Evolutionary conservation across 2,113 vertebrate genomes (phyloP).

Genomic region (Ia io): DNA sequence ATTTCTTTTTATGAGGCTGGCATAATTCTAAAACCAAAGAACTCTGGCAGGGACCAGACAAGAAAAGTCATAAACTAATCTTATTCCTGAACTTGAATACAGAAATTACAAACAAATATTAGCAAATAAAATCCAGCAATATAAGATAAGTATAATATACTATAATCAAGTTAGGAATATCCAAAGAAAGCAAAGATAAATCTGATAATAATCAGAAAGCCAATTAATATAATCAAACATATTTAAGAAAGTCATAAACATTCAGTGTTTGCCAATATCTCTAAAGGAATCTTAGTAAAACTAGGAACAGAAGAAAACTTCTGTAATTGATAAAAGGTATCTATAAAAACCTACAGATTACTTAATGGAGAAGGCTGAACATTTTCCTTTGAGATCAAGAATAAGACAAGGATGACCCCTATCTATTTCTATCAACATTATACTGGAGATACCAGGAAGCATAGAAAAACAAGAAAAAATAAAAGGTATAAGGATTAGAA

Average conservation of each 20-base stretch:
- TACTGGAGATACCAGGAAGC: background rate
- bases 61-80: background rate
- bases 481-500: background rate
- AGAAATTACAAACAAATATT: background rate
- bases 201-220: background rate
- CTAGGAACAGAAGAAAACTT: background rate
- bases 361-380: background rate
- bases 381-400: background rate
- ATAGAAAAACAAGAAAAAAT: background rate
- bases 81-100: background rate
- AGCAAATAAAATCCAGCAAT: background rate
- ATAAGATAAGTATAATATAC: background rate
- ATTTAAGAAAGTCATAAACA: background rate
- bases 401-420: background rate
- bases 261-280: background rate
- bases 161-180: background rate
- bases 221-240: slow-evolving; percentile 1
- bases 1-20: background rate
- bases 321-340: background rate
- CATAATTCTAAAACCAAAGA: background rate
- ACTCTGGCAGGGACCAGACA: background rate
- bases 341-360: background rate
- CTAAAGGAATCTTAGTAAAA: background rate
- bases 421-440: background rate
- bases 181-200: slow-evolving; percentile 13